Base-by-base conservation (phyloP, 2,113 vertebrate species). In the Coryphaenoides rupestris region DNA sequence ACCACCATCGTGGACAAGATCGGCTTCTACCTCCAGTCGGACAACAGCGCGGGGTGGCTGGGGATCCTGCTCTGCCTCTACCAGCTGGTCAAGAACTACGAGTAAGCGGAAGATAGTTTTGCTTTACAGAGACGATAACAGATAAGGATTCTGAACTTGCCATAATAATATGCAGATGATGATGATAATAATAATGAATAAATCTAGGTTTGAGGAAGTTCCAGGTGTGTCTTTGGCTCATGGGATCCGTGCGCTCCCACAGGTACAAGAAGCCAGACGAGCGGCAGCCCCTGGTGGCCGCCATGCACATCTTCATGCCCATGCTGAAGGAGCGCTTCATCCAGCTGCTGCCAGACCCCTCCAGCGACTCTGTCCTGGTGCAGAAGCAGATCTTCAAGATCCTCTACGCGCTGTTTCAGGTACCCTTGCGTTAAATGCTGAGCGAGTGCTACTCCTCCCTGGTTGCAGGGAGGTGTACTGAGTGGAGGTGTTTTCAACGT, bases 361-460 rank as follows among this genome's bases (percentile, higher is more conserved):
- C 95, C 75, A 94, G 93, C 65, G 95, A 98, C 12, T 98, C 97
- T 79, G 96, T 98, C 57, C 95, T 98, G 50, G 95, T 99, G 61
- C 97, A 99, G 87, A 99, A 99, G 87, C 96, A 98, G 64, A 98
- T 99, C 89, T 98, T 99, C 82, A 99, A 98, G 91, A 99, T 99
- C 84, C 95, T 99, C 79, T 99, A 99, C 66, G 97, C 97, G 64
- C 94, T 99, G 75, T 96, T 99, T 82, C 96, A 98, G 96, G 97
- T 99, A 92, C 47, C n/a, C 17, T 21, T 21, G 19, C n/a, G 10
- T 55, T 21, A 21, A 19, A 10, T 55, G 53, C 17, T 55, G 53
- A n/a, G 47, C 16, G 47, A 50, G 16, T 50, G 15, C n/a, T n/a
- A n/a, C n/a, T n/a, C 47, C 47, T 50, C 2, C n/a, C 15, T n/a